These are phyloP conservation scores for Orcinus orca DNA, from an alignment of 2,113 vertebrate species.

Conservation along the genomic window DNA sequence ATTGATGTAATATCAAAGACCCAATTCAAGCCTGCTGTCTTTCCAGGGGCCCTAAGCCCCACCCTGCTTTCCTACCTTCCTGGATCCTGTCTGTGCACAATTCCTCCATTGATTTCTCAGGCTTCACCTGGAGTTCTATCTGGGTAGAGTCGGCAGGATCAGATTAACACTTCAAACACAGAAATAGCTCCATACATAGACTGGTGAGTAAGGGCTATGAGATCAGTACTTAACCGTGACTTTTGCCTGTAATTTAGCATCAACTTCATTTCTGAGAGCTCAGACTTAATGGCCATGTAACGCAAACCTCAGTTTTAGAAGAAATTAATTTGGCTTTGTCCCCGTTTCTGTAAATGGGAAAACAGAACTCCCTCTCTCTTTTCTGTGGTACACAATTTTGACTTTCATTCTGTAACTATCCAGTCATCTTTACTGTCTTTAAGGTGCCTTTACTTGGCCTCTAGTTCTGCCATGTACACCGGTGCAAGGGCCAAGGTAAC, in stretches of 20 bases:
- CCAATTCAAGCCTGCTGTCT: constrained; percentile 41
- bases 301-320: constrained; percentile 36
- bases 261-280: constrained; percentile 35
- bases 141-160: constrained; percentile 17
- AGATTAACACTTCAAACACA: constrained; percentile 55
- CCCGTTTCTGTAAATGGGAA: neutral
- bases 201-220: neutral
- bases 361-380: constrained; percentile 30
- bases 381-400: neutral
- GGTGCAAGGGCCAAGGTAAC: neutral
- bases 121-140: constrained; percentile 23
- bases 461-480: neutral
- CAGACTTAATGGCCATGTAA: constrained; percentile 52
- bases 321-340: constrained; percentile 50
- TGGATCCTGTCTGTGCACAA: neutral
- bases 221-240: neutral
- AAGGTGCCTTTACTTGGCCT: neutral
- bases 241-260: constrained; percentile 57
- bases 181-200: neutral
- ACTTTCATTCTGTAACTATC: neutral
- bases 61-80: neutral
- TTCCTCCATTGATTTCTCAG: constrained; percentile 58
- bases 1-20: constrained; percentile 30
- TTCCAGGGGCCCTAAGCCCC: neutral
- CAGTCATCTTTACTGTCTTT: neutral